These are phyloP conservation scores for Sarcophaga rosellei DNA, from an alignment of 2,888 invertebrate genomes.

Conservation along the genomic window DNA sequence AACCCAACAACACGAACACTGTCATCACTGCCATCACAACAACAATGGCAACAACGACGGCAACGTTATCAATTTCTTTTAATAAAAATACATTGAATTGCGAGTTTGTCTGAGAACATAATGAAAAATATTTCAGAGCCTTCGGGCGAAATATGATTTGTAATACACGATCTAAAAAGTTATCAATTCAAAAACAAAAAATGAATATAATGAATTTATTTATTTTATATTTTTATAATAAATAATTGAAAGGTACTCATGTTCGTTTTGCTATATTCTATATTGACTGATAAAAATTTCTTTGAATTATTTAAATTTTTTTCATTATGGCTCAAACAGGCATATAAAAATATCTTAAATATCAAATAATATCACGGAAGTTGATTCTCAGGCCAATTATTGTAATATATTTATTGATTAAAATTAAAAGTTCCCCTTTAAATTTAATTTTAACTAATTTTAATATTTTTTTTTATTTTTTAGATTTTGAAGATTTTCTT, in stretches of 20 bases:
- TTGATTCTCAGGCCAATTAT: too few relatives aligned
- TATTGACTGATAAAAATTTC: neutral
- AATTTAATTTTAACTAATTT: too few relatives aligned
- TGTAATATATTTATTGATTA: too few relatives aligned
- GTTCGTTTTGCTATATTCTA: neutral
- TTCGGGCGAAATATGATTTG: neutral
- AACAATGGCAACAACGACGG: neutral
- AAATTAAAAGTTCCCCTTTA: too few relatives aligned
- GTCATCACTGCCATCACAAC: neutral
- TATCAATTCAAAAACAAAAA: neutral
- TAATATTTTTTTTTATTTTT: too few relatives aligned
- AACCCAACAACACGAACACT: slow-evolving; percentile 5
- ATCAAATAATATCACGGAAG: too few relatives aligned
- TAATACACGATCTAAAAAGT: slow-evolving; percentile 10
- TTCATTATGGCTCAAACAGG: too few relatives aligned
- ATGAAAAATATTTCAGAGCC: neutral
- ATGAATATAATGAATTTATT: too few relatives aligned
- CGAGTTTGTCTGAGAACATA: neutral
- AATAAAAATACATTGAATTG: slow-evolving; percentile 31
- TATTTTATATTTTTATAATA: too few relatives aligned
- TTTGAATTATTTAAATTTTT: too few relatives aligned
- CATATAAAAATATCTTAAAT: too few relatives aligned
- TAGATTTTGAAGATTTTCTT: too few relatives aligned
- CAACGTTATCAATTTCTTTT: slow-evolving; percentile 6
- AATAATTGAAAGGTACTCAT: neutral